These are phyloP conservation scores for Tautogolabrus adspersus DNA, from an alignment of 2,113 vertebrate genomes.

Conservation along the genomic window DNA sequence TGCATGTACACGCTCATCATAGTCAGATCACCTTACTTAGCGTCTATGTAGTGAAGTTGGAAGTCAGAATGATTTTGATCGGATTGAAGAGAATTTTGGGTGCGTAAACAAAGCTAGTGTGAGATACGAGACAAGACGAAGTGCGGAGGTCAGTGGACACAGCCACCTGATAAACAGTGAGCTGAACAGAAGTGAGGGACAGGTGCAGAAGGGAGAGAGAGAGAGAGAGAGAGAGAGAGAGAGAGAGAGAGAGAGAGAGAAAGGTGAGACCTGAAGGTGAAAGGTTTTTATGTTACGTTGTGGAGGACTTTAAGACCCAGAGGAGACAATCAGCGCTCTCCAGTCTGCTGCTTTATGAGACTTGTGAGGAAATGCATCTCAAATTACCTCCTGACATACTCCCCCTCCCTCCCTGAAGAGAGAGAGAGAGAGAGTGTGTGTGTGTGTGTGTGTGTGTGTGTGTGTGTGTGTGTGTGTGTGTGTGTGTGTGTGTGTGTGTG, in stretches of 20 bases:
- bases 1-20: too few relatives aligned
- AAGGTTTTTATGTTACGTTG: neutral
- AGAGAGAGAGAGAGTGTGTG: conserved; percentile 5
- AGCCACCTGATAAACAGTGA: neutral
- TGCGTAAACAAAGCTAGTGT: too few relatives aligned
- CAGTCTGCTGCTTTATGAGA: conserved; percentile 53
- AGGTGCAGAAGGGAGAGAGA: too few relatives aligned
- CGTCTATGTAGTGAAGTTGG: too few relatives aligned
- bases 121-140: too few relatives aligned
- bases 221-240: too few relatives aligned
- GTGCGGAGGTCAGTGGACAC: neutral
- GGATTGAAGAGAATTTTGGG: too few relatives aligned
- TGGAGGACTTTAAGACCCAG: conserved; percentile 49
- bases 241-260: neutral
- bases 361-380: conserved; percentile 56
- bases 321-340: conserved; percentile 15
- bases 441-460: conserved; percentile 18
- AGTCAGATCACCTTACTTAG: too few relatives aligned
- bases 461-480: conserved; percentile 2
- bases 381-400: conserved; percentile 28
- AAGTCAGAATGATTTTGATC: too few relatives aligned
- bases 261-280: conserved; percentile 22
- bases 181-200: too few relatives aligned
- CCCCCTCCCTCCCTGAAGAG: conserved; percentile 34
- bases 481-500: neutral